Base-by-base conservation (phyloP, 2,113 vertebrate genomes). In the Zonotrichia leucophrys region DNA sequence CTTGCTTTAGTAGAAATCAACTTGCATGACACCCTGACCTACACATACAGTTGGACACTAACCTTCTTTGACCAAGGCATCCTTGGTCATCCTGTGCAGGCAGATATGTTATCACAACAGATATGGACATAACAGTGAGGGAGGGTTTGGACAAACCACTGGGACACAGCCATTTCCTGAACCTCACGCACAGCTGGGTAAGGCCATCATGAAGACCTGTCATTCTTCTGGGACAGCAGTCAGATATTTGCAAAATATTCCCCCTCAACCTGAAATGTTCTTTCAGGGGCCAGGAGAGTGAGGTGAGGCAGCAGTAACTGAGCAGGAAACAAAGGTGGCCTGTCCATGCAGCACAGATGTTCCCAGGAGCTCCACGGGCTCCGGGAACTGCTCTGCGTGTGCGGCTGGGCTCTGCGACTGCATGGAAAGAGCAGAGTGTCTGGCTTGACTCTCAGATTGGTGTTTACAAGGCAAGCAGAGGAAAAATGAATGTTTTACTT, bases 401-500 rank as follows among this genome's bases (percentile, higher is more conserved):
- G 22, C 53, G n/a, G 37, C 46, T 1, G 35, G 63, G 41, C 41
- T 79, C 70, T 68, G 52, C 0, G 0, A 24, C 50, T 0, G 3
- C 2, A 3, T 1, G 6, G 66, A 76, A 91, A 67, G 84, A 95
- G 82, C 27, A n/a, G 87, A 79, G 90, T 75, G n/a, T 94, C 94
- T 95, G 90, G 84, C 79, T 94, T 95, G 76, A 63, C 87, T 93
- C 94, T 96, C 63, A 52, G 47, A 21, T 78, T 60, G 76, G 52
- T 94, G 92, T 94, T 96, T 96, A 92, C 68, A 93, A 59, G 94
- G 76, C 42, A 91, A 70, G 35, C 62, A 86, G 76, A 63, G 53
- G 88, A 80, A 83, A 96, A 95, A 70, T 79, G 75, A 46, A 83
- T 90, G 85, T 90, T 94, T 92, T 35, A 90, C 47, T 95, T 92